These are phyloP conservation scores for Drosophila parthenogenetica DNA, from an alignment of 2,888 invertebrate genomes.

Conservation along the genomic window DNA sequence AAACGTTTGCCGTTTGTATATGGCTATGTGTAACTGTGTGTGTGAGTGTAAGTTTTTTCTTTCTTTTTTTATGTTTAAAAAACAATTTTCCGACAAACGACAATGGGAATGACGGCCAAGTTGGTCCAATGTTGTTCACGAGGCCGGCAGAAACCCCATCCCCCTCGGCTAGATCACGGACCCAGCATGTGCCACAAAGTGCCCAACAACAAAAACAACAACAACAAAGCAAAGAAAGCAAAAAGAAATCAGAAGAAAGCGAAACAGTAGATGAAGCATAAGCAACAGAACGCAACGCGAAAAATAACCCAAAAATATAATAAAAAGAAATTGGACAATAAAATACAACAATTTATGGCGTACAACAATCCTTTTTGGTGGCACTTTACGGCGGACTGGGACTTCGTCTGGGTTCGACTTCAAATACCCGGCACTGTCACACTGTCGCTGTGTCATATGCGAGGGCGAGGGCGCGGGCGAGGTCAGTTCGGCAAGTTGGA, in stretches of 20 bases:
- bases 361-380: conserved; percentile 76
- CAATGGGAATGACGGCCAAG: conserved; percentile 69
- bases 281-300: conserved; percentile 67
- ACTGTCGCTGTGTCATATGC: not conserved
- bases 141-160: conserved; percentile 15
- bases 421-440: conserved; percentile 10
- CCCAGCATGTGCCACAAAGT: conserved; percentile 77
- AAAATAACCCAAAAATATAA: conserved; percentile 73
- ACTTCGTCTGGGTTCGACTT: conserved; percentile 8
- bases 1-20: conserved; percentile 33
- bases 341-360: conserved; percentile 80
- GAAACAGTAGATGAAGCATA: conserved; percentile 74
- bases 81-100: conserved; percentile 71
- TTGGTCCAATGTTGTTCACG: conserved; percentile 41
- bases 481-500: conserved; percentile 12
- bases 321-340: conserved; percentile 81
- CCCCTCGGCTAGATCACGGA: conserved; percentile 53
- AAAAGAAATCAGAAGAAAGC: conserved; percentile 47
- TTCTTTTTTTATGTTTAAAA: conserved; percentile 64
- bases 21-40: conserved; percentile 9
- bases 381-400: conserved; percentile 57
- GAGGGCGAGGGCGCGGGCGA: conserved; percentile 3
- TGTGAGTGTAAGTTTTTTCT: conserved; percentile 16
- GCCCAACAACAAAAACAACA: conserved; percentile 31
- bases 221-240: not conserved